Base-by-base conservation (phyloP, 2,888 invertebrate species). In the Chrysopilus asiliformis region DNA sequence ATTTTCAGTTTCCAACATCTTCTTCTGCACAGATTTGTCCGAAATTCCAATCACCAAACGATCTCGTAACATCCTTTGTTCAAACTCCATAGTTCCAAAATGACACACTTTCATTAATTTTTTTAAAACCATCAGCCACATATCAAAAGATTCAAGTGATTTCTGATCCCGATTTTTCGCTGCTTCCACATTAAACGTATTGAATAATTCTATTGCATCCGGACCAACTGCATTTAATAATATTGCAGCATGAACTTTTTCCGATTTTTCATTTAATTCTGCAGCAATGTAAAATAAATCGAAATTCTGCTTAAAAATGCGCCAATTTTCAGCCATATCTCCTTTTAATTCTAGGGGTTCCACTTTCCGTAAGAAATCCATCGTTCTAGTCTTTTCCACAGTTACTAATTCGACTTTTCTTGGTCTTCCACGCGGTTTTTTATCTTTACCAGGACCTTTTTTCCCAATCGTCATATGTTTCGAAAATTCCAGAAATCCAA, bases 221-320 rank as follows among this genome's bases (percentile, higher is more conserved):
- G 44, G 39, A 4, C 47, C 47, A 7, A 45, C 42, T 1, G 41
- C 32, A 17, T 50, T 43, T 13, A 49, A 31, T 6, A 48, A 38
- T 18, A 47, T 43, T n/a, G 47, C 46, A 2, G 44, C 37, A 32
- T 45, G 37, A 3, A 45, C 40, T n/a, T 36, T 43, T 3, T 41
- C 40, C 0, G 38, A 2, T 34, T 45, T 47, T 14, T 32, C 13
- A 6, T 44, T 36, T 1, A 44, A 29, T 12, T 43, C 48, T 8
- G 45, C 37, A n/a, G 47, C 47, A 3, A 4, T 14, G 2, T 14
- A 13, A 29, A 29, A 29, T 4, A 8, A 13, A 10, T 41, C 34
- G 25, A 45, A 48, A 10, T 38, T 32, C 36, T 45, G 45, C 9
- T 30, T 27, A n/a, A n/a, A n/a, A n/a, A n/a, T n/a, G n/a, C n/a